Evolutionary conservation across 2,113 vertebrate genomes (phyloP), one percentile per base, ranked within the genome.

Genomic region (Chinchilla lanigera): DNA sequence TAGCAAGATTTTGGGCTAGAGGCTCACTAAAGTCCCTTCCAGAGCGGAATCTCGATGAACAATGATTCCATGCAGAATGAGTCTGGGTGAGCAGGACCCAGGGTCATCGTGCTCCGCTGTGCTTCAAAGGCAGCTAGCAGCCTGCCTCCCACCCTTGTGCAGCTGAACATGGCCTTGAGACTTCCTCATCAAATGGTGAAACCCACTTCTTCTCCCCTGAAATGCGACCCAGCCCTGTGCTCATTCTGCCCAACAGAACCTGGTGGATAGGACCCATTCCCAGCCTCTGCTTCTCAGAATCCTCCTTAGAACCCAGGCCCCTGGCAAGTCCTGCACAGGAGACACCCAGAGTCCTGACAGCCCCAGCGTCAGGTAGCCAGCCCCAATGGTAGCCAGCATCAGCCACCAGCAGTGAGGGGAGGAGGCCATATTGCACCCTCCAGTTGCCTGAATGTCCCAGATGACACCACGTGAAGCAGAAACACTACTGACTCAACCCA

Each of bases 351-450:
- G 44, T 50, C 52, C 54, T 0, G 1, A 9, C 0, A 14, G 44
- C 19, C n/a, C 8, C 52, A 5, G 16, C 69, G 24, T 54, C n/a
- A n/a, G 52, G 14, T 13, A 54, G 52, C n/a, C 7, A 8, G 52
- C 61, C 84, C 24, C 4, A 38, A 33, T 26, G 5, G 5, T 41
- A 14, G 47, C 58, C 61, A 30, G 14, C 1, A 2, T 50, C 24
- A 10, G 3, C 3, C 10, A 1, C 41, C 60, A 41, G 19, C 41
- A 2, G 1, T 14, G 8, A n/a, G 35, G 20, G n/a, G 9, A 54
- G 38, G 33, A 0, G 38, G 35, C 0, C 69, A 0, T 1, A 20
- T 0, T 0, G 33, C 47, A 3, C 19, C 41, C 16, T 38, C 35
- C 58, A 22, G 47, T 35, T 30, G 0, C 10, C 20, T 30, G 17